A percentile compares a stretch with the other conserved stretches of the same genome.
These are phyloP conservation scores for Ennomos erosarius DNA, from an alignment of 2,888 invertebrate species.

Conservation along the genomic window DNA sequence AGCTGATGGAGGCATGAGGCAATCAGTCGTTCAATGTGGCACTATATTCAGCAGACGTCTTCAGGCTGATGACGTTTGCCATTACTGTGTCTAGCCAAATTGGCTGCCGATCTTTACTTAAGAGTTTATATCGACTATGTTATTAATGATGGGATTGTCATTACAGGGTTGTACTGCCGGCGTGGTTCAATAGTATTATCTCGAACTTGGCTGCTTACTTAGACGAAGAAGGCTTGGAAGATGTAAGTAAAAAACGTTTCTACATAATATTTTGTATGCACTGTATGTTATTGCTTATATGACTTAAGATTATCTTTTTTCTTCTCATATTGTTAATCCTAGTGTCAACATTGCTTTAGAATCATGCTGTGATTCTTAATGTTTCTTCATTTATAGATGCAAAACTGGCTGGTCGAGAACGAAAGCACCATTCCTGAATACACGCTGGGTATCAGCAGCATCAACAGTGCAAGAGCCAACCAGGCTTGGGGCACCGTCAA, in stretches of 20 bases:
- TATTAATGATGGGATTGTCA: too few species aligned
- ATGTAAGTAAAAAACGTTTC: slow-evolving; percentile 58
- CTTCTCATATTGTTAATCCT: too few species aligned
- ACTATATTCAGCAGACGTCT: too few species aligned
- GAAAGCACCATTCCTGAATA: slow-evolving; percentile 58
- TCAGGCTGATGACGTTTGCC: too few species aligned
- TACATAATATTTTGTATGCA: background rate
- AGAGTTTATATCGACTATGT: too few species aligned
- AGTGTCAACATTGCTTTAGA: too few species aligned
- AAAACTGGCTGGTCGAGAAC: slow-evolving; percentile 63
- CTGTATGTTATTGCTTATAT: background rate
- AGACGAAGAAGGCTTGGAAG: slow-evolving; percentile 65
- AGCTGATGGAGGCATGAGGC: too few species aligned
- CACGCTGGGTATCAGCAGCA: slow-evolving; percentile 56
- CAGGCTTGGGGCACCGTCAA: slow-evolving; percentile 69
- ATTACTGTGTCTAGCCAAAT: too few species aligned
- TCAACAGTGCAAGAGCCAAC: slow-evolving; percentile 57
- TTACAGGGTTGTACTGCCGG: slow-evolving; percentile 64
- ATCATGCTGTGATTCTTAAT: background rate
- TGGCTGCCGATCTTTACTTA: too few species aligned
- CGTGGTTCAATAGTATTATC: slow-evolving; percentile 64
- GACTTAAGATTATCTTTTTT: too few species aligned
- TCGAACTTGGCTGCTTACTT: slow-evolving; percentile 64
- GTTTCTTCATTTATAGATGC: slow-evolving; percentile 60
- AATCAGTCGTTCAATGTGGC: too few species aligned